Percentiles rank a stretch among this genome's conserved stretches.
Conservation (phyloP, 2,888 invertebrate genomes). For the Drosophila lacicola region DNA sequence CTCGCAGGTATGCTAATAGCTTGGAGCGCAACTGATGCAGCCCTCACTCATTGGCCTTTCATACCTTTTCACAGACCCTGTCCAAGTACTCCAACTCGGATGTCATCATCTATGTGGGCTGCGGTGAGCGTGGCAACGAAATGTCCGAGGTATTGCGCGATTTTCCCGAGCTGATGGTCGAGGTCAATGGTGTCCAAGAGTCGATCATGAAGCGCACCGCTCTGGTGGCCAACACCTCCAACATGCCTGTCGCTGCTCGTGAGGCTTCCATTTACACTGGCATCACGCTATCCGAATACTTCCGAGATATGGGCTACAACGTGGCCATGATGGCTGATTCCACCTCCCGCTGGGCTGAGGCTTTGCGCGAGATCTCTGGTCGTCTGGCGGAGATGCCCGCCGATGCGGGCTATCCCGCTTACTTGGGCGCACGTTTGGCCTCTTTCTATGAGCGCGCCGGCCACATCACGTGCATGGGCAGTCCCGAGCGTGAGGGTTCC, state of each 20-base stretch:
- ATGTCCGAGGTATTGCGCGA: slow-evolving; percentile 99
- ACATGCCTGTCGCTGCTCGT: slow-evolving; percentile 99
- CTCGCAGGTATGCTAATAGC: slow-evolving; percentile 86
- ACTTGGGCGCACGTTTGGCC: slow-evolving; percentile 98
- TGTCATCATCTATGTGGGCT: slow-evolving; percentile 99
- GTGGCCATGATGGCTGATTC: slow-evolving; percentile 99
- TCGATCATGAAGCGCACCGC: slow-evolving; percentile 99
- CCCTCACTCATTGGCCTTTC: not conserved
- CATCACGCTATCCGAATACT: slow-evolving; percentile 99
- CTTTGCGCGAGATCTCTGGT: slow-evolving; percentile 99
- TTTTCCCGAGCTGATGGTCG: slow-evolving; percentile 98
- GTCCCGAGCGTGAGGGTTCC: slow-evolving; percentile 98
- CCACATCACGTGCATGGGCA: slow-evolving; percentile 97
- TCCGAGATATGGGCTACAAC: slow-evolving; percentile 99
- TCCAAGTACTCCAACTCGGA: slow-evolving; percentile 99
- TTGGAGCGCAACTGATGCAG: not conserved
- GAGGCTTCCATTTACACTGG: slow-evolving; percentile 99
- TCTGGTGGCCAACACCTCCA: slow-evolving; percentile 99
- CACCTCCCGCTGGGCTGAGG: slow-evolving; percentile 99
- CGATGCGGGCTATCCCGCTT: slow-evolving; percentile 99
- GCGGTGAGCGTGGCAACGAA: slow-evolving; percentile 99
- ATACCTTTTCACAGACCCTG: slow-evolving; percentile 88
- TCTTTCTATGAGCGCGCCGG: slow-evolving; percentile 99
- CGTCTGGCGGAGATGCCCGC: slow-evolving; percentile 99
- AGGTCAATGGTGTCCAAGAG: slow-evolving; percentile 97